A percentile compares a stretch with the other conserved stretches of the same genome.
Evolutionary conservation across 2,888 invertebrate species (phyloP).

Genomic region (Dysmachus trigonus): DNA sequence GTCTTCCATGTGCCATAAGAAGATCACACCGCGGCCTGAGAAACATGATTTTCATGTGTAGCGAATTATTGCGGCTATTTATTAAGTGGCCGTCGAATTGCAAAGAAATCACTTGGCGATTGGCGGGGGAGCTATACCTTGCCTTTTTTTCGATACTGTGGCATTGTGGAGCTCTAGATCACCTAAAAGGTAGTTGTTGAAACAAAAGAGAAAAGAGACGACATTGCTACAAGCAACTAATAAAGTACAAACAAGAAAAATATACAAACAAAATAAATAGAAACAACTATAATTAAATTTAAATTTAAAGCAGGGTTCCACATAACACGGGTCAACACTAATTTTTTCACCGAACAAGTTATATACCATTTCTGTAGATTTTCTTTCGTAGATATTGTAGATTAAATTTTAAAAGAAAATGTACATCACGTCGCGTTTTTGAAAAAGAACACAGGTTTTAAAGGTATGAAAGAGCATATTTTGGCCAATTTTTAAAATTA

Average conservation of each 20-base stretch:
- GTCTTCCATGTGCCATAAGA: constrained; percentile 37
- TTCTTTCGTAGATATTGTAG: too few species aligned
- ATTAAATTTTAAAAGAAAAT: too few species aligned
- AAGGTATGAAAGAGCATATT: too few species aligned
- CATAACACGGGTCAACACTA: too few species aligned
- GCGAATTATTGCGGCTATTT: constrained; percentile 48
- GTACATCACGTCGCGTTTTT: too few species aligned
- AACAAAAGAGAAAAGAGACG: not conserved
- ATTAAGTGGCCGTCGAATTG: constrained; percentile 34
- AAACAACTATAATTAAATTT: too few species aligned
- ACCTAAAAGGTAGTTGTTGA: not conserved
- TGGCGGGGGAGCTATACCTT: not conserved
- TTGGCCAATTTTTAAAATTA: too few species aligned
- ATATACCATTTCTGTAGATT: too few species aligned
- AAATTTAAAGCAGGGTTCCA: too few species aligned
- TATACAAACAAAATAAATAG: not conserved
- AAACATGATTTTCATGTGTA: constrained; percentile 45
- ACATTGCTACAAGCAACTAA: too few species aligned
- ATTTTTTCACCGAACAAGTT: too few species aligned
- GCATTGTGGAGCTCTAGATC: not conserved
- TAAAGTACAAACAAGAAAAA: not conserved
- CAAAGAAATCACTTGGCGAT: not conserved
- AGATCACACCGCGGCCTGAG: constrained; percentile 43
- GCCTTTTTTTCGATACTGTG: not conserved
- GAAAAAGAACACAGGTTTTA: too few species aligned